A percentile compares a stretch with the other conserved stretches of the same genome.
Evolutionary conservation across 2,113 vertebrate species (phyloP).

Genomic region (Eira barbara): DNA sequence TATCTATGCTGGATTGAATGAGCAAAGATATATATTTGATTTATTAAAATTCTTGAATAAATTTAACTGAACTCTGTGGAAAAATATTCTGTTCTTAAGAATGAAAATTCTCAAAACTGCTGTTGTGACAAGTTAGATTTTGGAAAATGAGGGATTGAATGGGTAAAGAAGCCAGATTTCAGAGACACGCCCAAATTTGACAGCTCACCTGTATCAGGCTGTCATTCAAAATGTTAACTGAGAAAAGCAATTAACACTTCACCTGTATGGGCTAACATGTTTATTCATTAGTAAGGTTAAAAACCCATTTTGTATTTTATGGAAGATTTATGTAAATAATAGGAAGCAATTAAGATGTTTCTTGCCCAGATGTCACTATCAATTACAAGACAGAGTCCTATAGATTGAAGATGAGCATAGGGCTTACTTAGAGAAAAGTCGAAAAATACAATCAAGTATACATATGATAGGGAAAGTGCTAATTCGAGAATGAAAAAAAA

Average conservation of each 20-base stretch:
- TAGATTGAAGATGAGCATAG: constrained; percentile 57
- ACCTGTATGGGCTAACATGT: constrained; percentile 58
- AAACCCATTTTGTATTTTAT: constrained; percentile 65
- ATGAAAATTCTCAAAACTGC: constrained; percentile 59
- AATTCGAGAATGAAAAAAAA: neutral
- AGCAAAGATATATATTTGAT: constrained; percentile 8
- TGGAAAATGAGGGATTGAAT: constrained; percentile 59
- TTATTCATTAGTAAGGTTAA: constrained; percentile 76
- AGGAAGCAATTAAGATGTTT: constrained; percentile 71
- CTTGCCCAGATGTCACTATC: constrained; percentile 64
- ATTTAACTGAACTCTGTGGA: constrained; percentile 33
- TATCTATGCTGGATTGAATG: neutral
- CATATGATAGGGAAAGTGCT: constrained; percentile 22
- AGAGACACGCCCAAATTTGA: constrained; percentile 54
- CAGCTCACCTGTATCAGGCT: constrained; percentile 56
- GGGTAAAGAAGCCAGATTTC: constrained; percentile 52
- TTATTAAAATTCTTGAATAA: constrained; percentile 49
- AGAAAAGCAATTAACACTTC: constrained; percentile 70
- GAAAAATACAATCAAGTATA: neutral
- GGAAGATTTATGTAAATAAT: constrained; percentile 71
- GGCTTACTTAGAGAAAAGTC: constrained; percentile 20
- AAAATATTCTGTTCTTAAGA: constrained; percentile 54
- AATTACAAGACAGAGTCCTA: constrained; percentile 50
- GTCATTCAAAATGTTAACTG: constrained; percentile 71
- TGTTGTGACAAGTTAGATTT: constrained; percentile 65